Evolutionary conservation across 2,797 vertebrate genomes (phyloP), one percentile per base, ranked within the genome.

Genomic region (Protonibea diacanthus): DNA sequence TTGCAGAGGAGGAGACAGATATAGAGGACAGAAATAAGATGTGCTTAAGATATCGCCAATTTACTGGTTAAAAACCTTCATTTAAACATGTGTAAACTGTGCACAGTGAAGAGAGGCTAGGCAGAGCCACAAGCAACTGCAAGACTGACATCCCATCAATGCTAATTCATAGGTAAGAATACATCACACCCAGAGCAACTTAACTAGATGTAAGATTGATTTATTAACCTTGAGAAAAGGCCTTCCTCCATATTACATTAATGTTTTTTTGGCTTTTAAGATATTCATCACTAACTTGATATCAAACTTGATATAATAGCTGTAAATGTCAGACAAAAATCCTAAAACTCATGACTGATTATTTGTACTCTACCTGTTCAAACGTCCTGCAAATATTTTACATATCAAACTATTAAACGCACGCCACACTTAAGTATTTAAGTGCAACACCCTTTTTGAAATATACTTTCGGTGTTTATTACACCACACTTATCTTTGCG

Each of bases 11-110:
- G 69, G 42, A 84, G 66, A 84, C 18, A 9, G 71, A 78, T 66
- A 51, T 52, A 58, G 59, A 74, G 53, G 61, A 66, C 23, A 71
- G 60, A 59, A 77, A 83, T 80, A 69, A 86, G 62, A 88, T 82
- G 68, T 61, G 51, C 60, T 76, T 55, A 52, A 71, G 23, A 76
- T 86, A 59, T 64, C 0, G 20, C 18, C 29, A 74, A 33, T 66
- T 65, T 45, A 68, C 23, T 52, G 15, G 44, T 12, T 21, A 59
- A 68, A 80, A n/a, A 49, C 33, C 27, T 25, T 48, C 0, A 68
- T 51, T 67, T 59, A 40, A 12, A 23, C 1, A 5, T 68, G 23
- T 72, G n/a, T 60, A 8, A 10, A 8, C 40, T 44, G 29, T 58
- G 25, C 15, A 56, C 20, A 15, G 33, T 14, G 0, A 45, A 47